These are phyloP conservation scores for Merluccius polli DNA, from an alignment of 2,797 vertebrate genomes.

Conservation along the genomic window DNA sequence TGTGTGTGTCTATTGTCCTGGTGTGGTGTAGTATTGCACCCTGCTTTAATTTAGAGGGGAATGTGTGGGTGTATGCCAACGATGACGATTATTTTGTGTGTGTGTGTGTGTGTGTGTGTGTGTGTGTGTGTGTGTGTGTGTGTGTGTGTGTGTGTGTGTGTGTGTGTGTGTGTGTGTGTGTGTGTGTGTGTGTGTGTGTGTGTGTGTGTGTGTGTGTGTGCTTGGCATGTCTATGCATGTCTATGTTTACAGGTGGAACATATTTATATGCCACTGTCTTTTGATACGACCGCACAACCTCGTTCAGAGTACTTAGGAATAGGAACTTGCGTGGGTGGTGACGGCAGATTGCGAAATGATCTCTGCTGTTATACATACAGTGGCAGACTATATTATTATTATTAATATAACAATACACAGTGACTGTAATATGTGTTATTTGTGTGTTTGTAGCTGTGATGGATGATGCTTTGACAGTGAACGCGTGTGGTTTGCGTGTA, in stretches of 20 bases:
- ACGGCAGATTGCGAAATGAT: neutral
- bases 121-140: constrained; percentile 1
- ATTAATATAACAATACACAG: neutral
- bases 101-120: constrained; percentile 6
- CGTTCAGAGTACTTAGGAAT: neutral
- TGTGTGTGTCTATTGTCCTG: neutral
- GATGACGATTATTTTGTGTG: neutral
- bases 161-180: neutral
- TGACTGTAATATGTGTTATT: neutral
- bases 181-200: neutral
- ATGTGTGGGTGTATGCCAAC: neutral
- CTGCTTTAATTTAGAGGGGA: neutral
- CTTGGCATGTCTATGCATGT: neutral
- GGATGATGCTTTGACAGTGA: neutral
- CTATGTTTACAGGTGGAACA: neutral
- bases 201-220: neutral
- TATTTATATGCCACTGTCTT: neutral
- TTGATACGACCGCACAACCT: neutral
- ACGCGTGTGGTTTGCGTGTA: neutral
- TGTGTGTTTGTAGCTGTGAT: neutral
- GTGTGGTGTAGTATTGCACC: neutral
- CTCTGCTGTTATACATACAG: neutral
- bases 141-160: neutral
- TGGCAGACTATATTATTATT: neutral
- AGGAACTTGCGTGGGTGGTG: neutral